Evolutionary conservation across 2,888 invertebrate species (phyloP).

Genomic region (Xestia xanthographa): DNA sequence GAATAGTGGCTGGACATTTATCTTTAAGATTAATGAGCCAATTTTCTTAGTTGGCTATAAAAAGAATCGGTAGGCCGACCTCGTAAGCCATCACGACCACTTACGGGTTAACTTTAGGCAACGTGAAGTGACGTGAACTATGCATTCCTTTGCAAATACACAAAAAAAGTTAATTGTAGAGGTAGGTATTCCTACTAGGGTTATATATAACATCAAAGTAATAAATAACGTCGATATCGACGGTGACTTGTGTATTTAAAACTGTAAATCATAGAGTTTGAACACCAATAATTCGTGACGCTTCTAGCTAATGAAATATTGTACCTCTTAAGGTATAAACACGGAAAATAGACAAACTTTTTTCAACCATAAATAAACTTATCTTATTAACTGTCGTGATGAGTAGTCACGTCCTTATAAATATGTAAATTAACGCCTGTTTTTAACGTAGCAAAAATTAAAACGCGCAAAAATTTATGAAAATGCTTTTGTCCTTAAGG

Average conservation of each 20-base stretch:
- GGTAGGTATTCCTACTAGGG: constrained; percentile 22
- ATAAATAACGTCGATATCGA: constrained; percentile 41
- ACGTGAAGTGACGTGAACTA: constrained; percentile 73
- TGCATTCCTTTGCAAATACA: constrained; percentile 70
- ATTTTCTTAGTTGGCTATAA: constrained; percentile 91
- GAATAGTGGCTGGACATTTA: constrained; percentile 90
- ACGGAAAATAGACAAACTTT: constrained; percentile 29
- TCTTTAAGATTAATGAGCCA: constrained; percentile 91
- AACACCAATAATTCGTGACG: constrained; percentile 41
- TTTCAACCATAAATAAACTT: constrained; percentile 48
- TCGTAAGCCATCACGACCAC: constrained; percentile 80
- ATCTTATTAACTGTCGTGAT: constrained; percentile 55
- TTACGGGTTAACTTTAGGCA: constrained; percentile 82
- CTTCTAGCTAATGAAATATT: constrained; percentile 29
- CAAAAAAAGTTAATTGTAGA: constrained; percentile 48
- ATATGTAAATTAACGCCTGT: constrained; percentile 63
- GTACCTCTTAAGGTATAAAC: not conserved
- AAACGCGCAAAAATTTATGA: constrained; percentile 68
- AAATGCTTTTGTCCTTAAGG: constrained; percentile 64
- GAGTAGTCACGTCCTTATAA: constrained; percentile 60
- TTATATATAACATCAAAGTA: constrained; percentile 25
- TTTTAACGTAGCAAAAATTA: constrained; percentile 60
- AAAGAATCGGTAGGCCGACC: constrained; percentile 88
- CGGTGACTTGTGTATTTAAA: constrained; percentile 38
- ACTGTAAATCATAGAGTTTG: constrained; percentile 42